Percentiles rank a stretch among this genome's conserved stretches.
Conservation (phyloP, 2,797 vertebrate species). For the Notolabrus celidotus region DNA sequence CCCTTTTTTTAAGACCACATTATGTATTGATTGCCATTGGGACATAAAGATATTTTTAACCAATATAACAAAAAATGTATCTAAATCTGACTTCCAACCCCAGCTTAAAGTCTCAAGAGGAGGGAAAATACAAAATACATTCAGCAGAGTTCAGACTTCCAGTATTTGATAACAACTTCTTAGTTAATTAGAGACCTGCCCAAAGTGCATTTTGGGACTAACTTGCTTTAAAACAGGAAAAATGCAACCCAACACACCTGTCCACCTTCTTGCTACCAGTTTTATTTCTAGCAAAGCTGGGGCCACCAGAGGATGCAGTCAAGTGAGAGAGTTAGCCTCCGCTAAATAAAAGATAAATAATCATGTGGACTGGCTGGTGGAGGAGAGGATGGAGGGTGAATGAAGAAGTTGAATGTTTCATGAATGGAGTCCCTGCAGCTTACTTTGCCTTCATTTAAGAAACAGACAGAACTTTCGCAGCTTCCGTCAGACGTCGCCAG, state of each 20-base stretch:
- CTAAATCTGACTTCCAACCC: too few relatives aligned
- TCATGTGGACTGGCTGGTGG: conserved; percentile 35
- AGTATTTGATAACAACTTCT: conserved; percentile 14
- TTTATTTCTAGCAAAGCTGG: conserved; percentile 61
- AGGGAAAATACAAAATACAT: background rate
- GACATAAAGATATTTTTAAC: too few relatives aligned
- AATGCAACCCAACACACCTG: background rate
- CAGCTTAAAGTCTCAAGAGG: too few relatives aligned
- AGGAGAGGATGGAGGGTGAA: conserved; percentile 51
- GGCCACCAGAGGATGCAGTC: conserved; percentile 58
- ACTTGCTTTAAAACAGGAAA: background rate
- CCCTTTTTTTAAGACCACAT: too few relatives aligned
- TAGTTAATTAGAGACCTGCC: conserved; percentile 21
- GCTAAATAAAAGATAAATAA: conserved; percentile 75
- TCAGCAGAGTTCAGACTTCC: conserved; percentile 1
- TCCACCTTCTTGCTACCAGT: conserved; percentile 16
- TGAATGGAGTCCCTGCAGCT: conserved; percentile 71
- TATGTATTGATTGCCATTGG: too few relatives aligned
- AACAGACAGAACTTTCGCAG: conserved; percentile 51
- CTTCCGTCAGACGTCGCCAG: conserved; percentile 30
- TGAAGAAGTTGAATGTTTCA: conserved; percentile 78
- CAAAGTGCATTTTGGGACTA: conserved; percentile 8
- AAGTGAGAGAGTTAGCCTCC: conserved; percentile 53
- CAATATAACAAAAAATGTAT: too few relatives aligned
- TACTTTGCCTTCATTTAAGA: conserved; percentile 73